Evolutionary conservation across 1,140 invertebrate genomes (phyloP), one percentile per base, ranked within the genome.

Genomic region (Gonioctena quinquepunctata): DNA sequence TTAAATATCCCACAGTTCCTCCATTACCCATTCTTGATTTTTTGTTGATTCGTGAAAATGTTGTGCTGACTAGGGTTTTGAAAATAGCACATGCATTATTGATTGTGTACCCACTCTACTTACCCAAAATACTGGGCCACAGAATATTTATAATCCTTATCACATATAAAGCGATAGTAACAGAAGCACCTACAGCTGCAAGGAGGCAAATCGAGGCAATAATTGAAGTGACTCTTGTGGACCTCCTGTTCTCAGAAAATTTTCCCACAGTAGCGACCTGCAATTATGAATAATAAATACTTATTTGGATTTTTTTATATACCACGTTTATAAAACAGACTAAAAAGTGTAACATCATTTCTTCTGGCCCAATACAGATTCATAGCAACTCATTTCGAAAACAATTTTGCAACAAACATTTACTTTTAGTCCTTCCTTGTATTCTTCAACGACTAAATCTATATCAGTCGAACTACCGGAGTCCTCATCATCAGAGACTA

Each of bases 381-480:
- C n/a, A n/a, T n/a, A n/a, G n/a, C n/a, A n/a, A n/a, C n/a, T n/a
- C n/a, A n/a, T n/a, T n/a, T n/a, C n/a, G n/a, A n/a, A n/a, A n/a
- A n/a, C n/a, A n/a, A n/a, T n/a, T n/a, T n/a, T n/a, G n/a, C n/a
- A n/a, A n/a, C n/a, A n/a, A n/a, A n/a, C n/a, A n/a, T 26, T 57
- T 49, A 75, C 73, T 22, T 67, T 75, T 13, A 75, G 50, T 3
- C 68, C 70, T 57, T 72, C 70, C 33, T 60, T 67, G 42, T 75
- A 75, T 54, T 75, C 74, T 28, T 75, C 70, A 6, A 75, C 74
- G n/a, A 72, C 65, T 7, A 67, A 60, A 57, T 75, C 74, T 42
- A 75, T 75, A 52, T 75, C 74, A 21, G 74, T 72, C 3, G 74
- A 75, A 54, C 67, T 72, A 16, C 66, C 70, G 19, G 73, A 71